These are phyloP conservation scores for Anas platyrhynchos DNA, from an alignment of 2,113 vertebrate genomes.

Conservation along the genomic window DNA sequence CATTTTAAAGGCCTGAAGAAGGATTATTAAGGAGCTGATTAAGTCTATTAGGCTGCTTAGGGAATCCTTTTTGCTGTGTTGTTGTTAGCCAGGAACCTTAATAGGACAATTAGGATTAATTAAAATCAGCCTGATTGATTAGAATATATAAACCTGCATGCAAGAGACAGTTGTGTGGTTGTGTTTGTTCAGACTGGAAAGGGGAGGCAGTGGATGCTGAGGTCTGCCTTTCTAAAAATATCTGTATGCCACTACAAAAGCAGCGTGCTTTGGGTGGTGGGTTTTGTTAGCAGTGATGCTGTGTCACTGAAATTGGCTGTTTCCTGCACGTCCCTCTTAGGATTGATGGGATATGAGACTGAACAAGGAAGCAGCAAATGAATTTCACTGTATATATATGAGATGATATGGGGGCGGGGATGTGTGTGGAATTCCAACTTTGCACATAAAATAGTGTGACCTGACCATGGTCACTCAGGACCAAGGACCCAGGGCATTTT, in stretches of 20 bases:
- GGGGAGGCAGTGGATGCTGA: background rate
- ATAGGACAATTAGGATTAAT: conserved; percentile 74
- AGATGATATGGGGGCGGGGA: background rate
- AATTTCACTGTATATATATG: background rate
- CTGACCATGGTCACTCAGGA: fast-evolving
- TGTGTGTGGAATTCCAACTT: too few species aligned
- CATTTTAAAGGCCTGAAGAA: conserved; percentile 54
- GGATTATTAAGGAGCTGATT: conserved; percentile 68
- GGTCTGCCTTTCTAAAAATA: background rate
- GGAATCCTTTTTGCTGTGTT: conserved; percentile 57
- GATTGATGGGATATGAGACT: background rate
- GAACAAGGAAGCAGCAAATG: background rate
- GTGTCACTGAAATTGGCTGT: background rate
- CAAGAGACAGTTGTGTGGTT: background rate
- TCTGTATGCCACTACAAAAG: background rate
- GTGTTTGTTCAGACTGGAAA: background rate
- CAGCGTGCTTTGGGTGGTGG: background rate
- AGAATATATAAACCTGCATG: conserved; percentile 28
- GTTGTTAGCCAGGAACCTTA: conserved; percentile 60
- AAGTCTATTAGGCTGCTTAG: conserved; percentile 65
- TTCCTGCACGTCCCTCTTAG: background rate
- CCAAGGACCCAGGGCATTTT: background rate
- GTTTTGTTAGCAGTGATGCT: background rate
- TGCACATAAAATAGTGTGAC: background rate
- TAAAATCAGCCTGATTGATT: conserved; percentile 70